Percentiles rank a stretch among this genome's conserved stretches.
These are phyloP conservation scores for Capra hircus DNA, from an alignment of 2,113 vertebrate species.

Conservation along the genomic window DNA sequence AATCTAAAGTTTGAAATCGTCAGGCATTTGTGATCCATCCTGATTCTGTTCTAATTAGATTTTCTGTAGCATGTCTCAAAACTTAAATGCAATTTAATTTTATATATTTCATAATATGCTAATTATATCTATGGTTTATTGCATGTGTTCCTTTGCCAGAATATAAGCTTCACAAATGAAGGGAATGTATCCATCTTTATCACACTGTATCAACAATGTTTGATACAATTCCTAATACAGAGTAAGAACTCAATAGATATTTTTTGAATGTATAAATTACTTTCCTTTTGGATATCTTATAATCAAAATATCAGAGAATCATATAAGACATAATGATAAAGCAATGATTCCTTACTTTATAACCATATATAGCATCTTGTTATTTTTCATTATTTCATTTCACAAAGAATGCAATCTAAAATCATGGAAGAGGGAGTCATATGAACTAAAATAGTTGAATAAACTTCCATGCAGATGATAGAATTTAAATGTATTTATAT, in stretches of 20 bases:
- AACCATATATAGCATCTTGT: neutral
- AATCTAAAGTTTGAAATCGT: neutral
- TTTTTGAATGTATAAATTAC: neutral
- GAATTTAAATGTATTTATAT: constrained; percentile 7
- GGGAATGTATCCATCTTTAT: neutral
- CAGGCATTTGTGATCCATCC: neutral
- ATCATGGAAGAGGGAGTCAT: neutral
- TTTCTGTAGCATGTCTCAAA: neutral
- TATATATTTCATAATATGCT: neutral
- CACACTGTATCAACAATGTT: neutral
- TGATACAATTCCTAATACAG: neutral
- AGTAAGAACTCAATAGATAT: neutral
- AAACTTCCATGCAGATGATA: neutral
- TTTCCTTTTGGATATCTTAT: neutral
- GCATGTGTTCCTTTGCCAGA: neutral
- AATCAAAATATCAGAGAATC: neutral
- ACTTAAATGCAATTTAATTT: neutral
- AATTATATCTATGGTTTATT: neutral
- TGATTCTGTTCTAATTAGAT: neutral
- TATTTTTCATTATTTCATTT: neutral
- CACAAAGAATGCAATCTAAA: neutral
- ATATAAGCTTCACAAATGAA: neutral
- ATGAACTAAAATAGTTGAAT: neutral
- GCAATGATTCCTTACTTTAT: neutral
- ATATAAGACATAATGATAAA: neutral